These are phyloP conservation scores for Odontamblyopus lacepedii DNA, from an alignment of 2,797 vertebrate species.

Conservation along the genomic window DNA sequence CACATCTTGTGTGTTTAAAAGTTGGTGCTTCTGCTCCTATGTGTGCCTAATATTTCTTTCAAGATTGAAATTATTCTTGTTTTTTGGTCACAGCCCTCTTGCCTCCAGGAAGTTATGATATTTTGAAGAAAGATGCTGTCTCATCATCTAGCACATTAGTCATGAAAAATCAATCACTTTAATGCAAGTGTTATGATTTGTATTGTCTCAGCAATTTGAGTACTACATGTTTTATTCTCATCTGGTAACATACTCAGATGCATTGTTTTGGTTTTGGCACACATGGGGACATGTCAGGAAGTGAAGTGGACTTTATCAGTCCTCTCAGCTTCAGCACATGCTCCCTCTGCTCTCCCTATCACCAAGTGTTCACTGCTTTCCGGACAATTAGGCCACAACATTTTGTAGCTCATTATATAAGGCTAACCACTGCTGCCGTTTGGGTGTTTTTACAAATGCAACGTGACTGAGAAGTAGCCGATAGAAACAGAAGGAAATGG, in stretches of 20 bases:
- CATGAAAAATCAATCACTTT: conserved; percentile 8
- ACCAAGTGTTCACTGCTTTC: conserved; percentile 29
- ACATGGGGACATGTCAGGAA: conserved; percentile 22
- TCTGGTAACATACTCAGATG: background rate
- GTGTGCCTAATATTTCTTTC: background rate
- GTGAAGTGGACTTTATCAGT: conserved; percentile 30
- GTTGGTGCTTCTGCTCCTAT: background rate
- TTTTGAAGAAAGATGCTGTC: conserved; percentile 6
- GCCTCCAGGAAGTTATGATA: conserved; percentile 19
- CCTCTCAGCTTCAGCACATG: conserved; percentile 26
- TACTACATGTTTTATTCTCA: background rate
- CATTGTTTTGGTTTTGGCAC: background rate
- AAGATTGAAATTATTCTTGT: conserved; percentile 19
- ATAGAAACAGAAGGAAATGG: background rate
- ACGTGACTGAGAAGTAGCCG: background rate
- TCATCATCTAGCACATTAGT: conserved; percentile 17
- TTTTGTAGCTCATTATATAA: conserved; percentile 1
- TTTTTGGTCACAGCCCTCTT: conserved; percentile 7
- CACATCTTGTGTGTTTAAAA: background rate
- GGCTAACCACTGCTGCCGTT: background rate
- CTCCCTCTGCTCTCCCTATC: conserved; percentile 2
- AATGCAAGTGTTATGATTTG: conserved; percentile 16
- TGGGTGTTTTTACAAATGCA: background rate
- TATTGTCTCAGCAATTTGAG: background rate
- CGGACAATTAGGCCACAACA: conserved; percentile 43